These are phyloP conservation scores for Pseudomyrmex concolor DNA, from an alignment of 1,140 invertebrate species.

Conservation along the genomic window DNA sequence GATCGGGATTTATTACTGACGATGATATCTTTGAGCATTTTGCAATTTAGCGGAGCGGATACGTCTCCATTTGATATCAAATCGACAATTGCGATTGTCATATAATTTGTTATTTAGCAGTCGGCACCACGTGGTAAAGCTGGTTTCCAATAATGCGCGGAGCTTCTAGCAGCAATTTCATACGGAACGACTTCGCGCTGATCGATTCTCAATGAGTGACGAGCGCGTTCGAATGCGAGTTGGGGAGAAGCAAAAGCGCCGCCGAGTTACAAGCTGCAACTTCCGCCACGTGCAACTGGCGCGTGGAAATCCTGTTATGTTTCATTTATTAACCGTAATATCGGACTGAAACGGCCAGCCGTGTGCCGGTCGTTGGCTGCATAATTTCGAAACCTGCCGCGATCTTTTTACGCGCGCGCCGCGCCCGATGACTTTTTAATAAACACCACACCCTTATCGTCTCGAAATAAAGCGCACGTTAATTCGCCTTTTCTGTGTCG, in stretches of 20 bases:
- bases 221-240: slow-evolving; percentile 9
- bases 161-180: slow-evolving; percentile 32
- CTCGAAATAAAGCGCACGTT: slow-evolving; percentile 23
- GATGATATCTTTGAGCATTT: slow-evolving; percentile 33
- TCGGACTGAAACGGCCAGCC: slow-evolving; percentile 42
- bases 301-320: slow-evolving; percentile 58
- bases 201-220: slow-evolving; percentile 46
- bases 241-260: slow-evolving; percentile 3
- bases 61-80: slow-evolving; percentile 23
- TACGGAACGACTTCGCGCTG: slow-evolving; percentile 45
- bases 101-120: slow-evolving; percentile 56
- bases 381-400: slow-evolving; percentile 34
- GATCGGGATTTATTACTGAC: slow-evolving; percentile 14
- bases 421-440: slow-evolving; percentile 49
- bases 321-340: slow-evolving; percentile 60
- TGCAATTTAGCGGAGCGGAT: slow-evolving; percentile 25
- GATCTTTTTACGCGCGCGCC: slow-evolving; percentile 33
- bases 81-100: slow-evolving; percentile 42
- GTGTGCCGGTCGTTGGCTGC: slow-evolving; percentile 5
- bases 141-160: slow-evolving; percentile 53
- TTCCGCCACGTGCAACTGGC: slow-evolving; percentile 55
- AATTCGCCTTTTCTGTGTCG: slow-evolving; percentile 8
- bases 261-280: slow-evolving; percentile 15
- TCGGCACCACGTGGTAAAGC: slow-evolving; percentile 32
- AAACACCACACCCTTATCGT: slow-evolving; percentile 15